A percentile compares a stretch with the other conserved stretches of the same genome.
phyloP scores from a whole-genome alignment of 1,140 invertebrate genomes.

The Drosophila setifemur region DNA sequence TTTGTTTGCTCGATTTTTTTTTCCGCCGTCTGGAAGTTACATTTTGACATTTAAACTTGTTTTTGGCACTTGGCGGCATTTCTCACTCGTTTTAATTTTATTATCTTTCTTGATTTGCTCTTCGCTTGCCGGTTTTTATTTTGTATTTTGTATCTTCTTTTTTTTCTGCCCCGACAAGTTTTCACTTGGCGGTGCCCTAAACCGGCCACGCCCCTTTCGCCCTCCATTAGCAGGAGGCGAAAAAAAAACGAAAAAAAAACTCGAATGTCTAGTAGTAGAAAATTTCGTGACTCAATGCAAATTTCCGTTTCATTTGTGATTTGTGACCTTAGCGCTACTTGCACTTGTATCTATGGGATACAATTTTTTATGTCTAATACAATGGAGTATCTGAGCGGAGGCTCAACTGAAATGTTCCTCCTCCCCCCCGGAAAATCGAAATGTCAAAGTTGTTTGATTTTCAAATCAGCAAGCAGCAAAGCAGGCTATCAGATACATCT shows the following conservation, averaged over 20 bases:
- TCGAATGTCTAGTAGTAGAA: conserved; percentile 50
- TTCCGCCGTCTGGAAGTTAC: conserved; percentile 48
- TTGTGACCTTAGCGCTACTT: too few relatives aligned
- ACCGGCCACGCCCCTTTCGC: background rate
- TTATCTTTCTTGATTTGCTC: conserved; percentile 69
- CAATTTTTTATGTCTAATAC: too few relatives aligned
- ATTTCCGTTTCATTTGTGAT: conserved; percentile 30
- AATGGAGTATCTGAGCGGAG: background rate
- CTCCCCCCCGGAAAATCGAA: conserved; percentile 50
- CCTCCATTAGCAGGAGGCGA: conserved; percentile 2
- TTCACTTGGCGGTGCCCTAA: conserved; percentile 39
- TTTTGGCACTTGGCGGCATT: conserved; percentile 70
- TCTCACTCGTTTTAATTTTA: conserved; percentile 64
- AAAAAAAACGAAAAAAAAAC: conserved; percentile 35
- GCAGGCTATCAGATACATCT: conserved; percentile 40
- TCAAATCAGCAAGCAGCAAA: conserved; percentile 56
- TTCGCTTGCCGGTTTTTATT: conserved; percentile 43
- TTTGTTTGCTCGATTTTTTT: conserved; percentile 11
- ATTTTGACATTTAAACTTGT: conserved; percentile 79
- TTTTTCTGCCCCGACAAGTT: conserved; percentile 37
- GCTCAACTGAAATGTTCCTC: too few relatives aligned
- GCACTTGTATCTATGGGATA: too few relatives aligned
- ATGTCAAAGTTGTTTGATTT: conserved; percentile 73
- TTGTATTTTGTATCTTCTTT: conserved; percentile 50
- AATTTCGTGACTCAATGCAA: conserved; percentile 50